phyloP scores from a whole-genome alignment of 1,140 invertebrate species.

The Zaprionus camerounensis region DNA sequence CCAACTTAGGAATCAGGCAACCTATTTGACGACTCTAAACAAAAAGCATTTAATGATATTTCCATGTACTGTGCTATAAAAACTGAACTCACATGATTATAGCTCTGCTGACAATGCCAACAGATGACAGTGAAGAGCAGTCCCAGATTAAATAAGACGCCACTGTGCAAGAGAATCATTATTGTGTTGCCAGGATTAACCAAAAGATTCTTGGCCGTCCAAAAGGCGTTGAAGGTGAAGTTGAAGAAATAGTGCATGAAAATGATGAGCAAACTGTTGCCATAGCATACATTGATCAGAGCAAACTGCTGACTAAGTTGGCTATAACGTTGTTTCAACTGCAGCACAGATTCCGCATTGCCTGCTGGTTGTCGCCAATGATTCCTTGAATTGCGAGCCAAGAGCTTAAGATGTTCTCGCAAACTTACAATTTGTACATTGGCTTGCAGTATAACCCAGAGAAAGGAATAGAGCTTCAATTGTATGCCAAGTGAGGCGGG shows the following conservation, averaged over 20 bases:
- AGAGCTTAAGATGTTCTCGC: slow-evolving; percentile 10
- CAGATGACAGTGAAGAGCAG: slow-evolving; percentile 53
- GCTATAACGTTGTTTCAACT: slow-evolving; percentile 46
- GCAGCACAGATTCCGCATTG: not conserved
- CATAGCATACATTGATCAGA: slow-evolving; percentile 47
- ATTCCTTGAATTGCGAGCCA: slow-evolving; percentile 27
- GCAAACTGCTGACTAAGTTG: slow-evolving; percentile 37
- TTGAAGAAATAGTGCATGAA: slow-evolving; percentile 57
- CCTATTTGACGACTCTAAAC: slow-evolving; percentile 73
- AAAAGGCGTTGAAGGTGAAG: slow-evolving; percentile 64
- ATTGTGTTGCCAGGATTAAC: not conserved
- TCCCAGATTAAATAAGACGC: slow-evolving; percentile 37
- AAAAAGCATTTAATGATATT: not conserved
- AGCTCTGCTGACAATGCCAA: slow-evolving; percentile 69
- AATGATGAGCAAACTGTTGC: slow-evolving; percentile 58
- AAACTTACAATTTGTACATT: slow-evolving; percentile 35
- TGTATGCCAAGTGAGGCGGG: slow-evolving; percentile 54
- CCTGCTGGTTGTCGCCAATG: slow-evolving; percentile 12
- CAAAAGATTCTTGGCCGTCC: slow-evolving; percentile 49
- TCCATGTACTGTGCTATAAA: not conserved
- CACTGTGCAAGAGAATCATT: not conserved
- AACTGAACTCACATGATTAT: slow-evolving; percentile 59
- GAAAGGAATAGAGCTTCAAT: slow-evolving; percentile 53
- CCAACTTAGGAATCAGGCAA: slow-evolving; percentile 69
- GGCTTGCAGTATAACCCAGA: slow-evolving; percentile 46